Evolutionary conservation across 1,140 invertebrate genomes (phyloP), one percentile per base, ranked within the genome.

Genomic region (Rhagoletis zephyria): DNA sequence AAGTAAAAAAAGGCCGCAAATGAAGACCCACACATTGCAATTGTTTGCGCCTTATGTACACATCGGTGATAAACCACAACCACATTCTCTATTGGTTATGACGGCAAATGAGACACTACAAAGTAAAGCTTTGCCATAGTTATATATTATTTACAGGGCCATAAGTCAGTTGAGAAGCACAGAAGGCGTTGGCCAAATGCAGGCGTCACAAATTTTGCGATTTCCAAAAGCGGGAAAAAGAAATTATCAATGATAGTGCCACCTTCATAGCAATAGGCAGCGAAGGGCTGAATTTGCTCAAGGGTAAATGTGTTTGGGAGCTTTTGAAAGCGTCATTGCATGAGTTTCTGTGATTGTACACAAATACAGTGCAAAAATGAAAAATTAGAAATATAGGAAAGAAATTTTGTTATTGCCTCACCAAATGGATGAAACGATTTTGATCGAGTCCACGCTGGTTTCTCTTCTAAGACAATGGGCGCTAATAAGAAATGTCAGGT

Each of bases 291-390:
- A n/a, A 14, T 9, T 16, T 45, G 45, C 14, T 77, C 9, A 14
- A 9, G 56, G n/a, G 45, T 77, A 30, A 67, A 56, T 81, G 48
- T 42, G 74, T 81, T 45, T 81, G 51, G 74, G 74, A 12, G 74
- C 30, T 42, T 42, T 81, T 56, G 2, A 56, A 16, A 16, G n/a
- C 74, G 74, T 81, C 74, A 81, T 81, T 56, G n/a, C 5, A 56
- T 14, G 30, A 3, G n/a, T 9, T 30, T 56, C 7, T 4, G 6
- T 45, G 67, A 12, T 3, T 45, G 67, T 74, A 63, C 40, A 48
- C n/a, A 48, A 48, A 4, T 74, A 48, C 67, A 74, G 67, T 74
- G 45, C n/a, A 2, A 7, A 14, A 14, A 1, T 1, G 0, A 63
- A n/a, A 63, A 63, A 63, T 63, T 63, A 2, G 4, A 63, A n/a